These are phyloP conservation scores for Calypte anna DNA, from an alignment of 2,113 vertebrate species.

Conservation along the genomic window DNA sequence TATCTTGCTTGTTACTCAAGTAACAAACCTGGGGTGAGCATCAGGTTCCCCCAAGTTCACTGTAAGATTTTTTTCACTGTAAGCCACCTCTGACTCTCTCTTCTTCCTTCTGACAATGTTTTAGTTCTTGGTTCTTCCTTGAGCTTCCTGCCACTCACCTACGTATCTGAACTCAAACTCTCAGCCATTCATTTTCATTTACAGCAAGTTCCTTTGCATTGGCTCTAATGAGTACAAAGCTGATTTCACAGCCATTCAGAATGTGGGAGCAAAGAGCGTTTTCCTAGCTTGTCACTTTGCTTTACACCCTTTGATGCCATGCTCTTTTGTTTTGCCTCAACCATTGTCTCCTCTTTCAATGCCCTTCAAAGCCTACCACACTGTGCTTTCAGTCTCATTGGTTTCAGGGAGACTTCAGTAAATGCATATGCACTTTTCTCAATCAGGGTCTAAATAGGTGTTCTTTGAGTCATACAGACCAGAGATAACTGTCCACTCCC, in stretches of 20 bases:
- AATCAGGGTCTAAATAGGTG: not conserved
- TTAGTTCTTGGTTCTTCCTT: not conserved
- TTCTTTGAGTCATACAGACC: not conserved
- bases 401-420: conserved; percentile 19
- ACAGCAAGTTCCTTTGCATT: conserved; percentile 44
- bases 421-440: conserved; percentile 6
- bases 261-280: conserved; percentile 58
- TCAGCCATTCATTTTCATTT: conserved; percentile 58
- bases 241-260: conserved; percentile 66
- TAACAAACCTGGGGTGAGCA: conserved; percentile 5
- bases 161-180: conserved; percentile 38
- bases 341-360: conserved; percentile 59
- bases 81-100: conserved; percentile 21
- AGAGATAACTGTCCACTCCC: not conserved
- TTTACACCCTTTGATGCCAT: conserved; percentile 61
- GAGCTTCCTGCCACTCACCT: conserved; percentile 46
- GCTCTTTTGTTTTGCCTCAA: conserved; percentile 62
- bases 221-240: conserved; percentile 48
- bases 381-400: conserved; percentile 31
- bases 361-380: conserved; percentile 34
- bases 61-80: not conserved
- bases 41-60: not conserved
- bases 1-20: not conserved
- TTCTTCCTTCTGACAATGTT: not conserved
- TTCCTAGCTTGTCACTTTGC: conserved; percentile 61